Evolutionary conservation across 2,113 vertebrate genomes (phyloP), one percentile per base, ranked within the genome.

Genomic region (Globicephala melas): DNA sequence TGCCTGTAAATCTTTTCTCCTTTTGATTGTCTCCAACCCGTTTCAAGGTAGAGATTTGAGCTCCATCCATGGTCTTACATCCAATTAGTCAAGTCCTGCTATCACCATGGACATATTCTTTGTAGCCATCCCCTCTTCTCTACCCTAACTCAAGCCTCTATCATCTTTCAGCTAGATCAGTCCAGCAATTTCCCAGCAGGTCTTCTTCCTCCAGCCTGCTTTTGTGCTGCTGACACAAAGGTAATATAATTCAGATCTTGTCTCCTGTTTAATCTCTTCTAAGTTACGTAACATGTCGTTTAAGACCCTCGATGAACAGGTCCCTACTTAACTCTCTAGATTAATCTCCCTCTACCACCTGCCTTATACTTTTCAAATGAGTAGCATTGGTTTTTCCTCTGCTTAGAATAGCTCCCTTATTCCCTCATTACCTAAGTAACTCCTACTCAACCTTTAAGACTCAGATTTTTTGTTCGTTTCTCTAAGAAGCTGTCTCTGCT

Each of bases 91-190:
- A 60, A 47, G 33, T 41, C 13, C n/a, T 68, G 76, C 17, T 3
- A 1, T 50, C 26, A 6, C 41, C 38, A 11, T 20, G 0, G 9
- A 25, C 44, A 3, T 10, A 4, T 28, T 58, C 58, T 50, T n/a
- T 44, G 33, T n/a, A 5, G 67, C 68, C 41, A 20, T 44, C 23
- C 28, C 26, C n/a, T 67, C n/a, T 47, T 80, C 36, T 15, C 60
- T 38, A 47, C n/a, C 33, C 23, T 26, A 53, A 81, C 26, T 50
- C 58, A 26, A 44, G 58, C 47, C 38, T n/a, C 25, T 21, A 2
- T 50, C 28, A 31, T n/a, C 53, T 87, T 47, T 91, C 47, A 26
- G 25, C 36, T 8, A 28, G 12, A 28, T 60, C 20, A 21, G 36
- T 28, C 6, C 8, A 23, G 47, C 12, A 11, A 4, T 31, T 73